A percentile compares a stretch with the other conserved stretches of the same genome.
phyloP scores from a whole-genome alignment of 2,113 vertebrate species.

The Ariopsis seemanni region DNA sequence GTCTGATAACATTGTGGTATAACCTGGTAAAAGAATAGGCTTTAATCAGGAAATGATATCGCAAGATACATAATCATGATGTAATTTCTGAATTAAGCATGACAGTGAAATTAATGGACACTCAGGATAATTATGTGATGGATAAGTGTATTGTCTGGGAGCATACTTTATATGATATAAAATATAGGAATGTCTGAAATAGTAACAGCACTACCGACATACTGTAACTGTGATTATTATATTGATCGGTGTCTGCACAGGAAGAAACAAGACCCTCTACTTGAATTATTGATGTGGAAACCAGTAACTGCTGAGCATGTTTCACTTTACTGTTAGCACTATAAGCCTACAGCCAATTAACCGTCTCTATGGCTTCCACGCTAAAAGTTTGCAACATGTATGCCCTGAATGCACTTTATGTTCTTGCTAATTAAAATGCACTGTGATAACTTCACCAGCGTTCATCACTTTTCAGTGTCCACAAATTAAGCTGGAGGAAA shows the following conservation, averaged over 20 bases:
- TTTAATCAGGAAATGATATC: not conserved
- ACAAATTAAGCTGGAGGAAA: not conserved
- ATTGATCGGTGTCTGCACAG: conserved; percentile 43
- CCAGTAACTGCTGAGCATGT: conserved; percentile 26
- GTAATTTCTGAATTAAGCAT: not conserved
- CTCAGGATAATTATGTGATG: not conserved
- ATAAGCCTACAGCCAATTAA: conserved; percentile 5
- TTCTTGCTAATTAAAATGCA: not conserved
- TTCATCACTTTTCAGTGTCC: not conserved
- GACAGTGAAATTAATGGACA: not conserved
- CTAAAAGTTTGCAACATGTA: not conserved
- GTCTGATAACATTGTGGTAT: not conserved
- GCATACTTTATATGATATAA: not conserved
- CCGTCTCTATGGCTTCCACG: not conserved
- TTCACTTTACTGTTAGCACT: conserved; percentile 31
- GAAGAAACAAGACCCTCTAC: conserved; percentile 34
- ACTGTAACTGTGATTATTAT: not conserved
- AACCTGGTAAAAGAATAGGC: not conserved
- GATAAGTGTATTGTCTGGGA: not conserved
- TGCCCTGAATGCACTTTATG: not conserved
- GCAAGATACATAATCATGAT: conserved; percentile 1
- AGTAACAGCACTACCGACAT: not conserved
- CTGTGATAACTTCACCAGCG: not conserved
- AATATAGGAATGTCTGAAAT: not conserved
- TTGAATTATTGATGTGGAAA: conserved; percentile 49